A percentile compares a stretch with the other conserved stretches of the same genome.
Evolutionary conservation across 2,797 vertebrate genomes (phyloP).

Genomic region (Tapirus indicus): DNA sequence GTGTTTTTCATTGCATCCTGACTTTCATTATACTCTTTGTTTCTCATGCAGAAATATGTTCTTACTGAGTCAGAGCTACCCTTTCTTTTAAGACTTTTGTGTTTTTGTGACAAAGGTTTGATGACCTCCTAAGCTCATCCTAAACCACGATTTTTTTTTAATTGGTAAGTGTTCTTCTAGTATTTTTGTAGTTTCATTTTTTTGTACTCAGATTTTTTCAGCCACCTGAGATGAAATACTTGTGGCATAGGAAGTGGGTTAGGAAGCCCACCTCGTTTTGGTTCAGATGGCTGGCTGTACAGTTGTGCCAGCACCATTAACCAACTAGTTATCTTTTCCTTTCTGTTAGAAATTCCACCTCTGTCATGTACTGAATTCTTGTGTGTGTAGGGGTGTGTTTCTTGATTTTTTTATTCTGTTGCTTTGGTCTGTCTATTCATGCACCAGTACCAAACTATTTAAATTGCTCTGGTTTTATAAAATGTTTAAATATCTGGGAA

Average conservation of each 20-base stretch:
- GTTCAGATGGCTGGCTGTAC: not conserved
- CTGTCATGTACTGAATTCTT: not conserved
- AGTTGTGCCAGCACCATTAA: not conserved
- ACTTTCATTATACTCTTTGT: not conserved
- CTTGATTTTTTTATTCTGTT: not conserved
- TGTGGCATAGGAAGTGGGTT: not conserved
- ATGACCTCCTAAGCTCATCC: not conserved
- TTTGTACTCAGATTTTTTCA: not conserved
- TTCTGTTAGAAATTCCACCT: not conserved
- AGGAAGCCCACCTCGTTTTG: constrained; percentile 3
- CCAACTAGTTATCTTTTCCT: not conserved
- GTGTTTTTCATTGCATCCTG: not conserved
- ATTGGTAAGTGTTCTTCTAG: not conserved
- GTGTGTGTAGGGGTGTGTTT: not conserved
- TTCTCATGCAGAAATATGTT: not conserved
- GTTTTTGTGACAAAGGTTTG: not conserved
- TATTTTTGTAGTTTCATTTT: not conserved
- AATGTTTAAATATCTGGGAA: not conserved
- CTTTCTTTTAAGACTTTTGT: constrained; percentile 14
- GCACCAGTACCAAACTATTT: not conserved
- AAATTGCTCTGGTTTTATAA: constrained; percentile 42
- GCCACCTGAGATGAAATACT: not conserved
- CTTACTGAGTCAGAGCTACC: constrained; percentile 36
- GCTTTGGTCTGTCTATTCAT: not conserved
- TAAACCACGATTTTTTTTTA: not conserved